Evolutionary conservation across 2,797 vertebrate genomes (phyloP).

Genomic region (Acanthurus leucopareius): DNA sequence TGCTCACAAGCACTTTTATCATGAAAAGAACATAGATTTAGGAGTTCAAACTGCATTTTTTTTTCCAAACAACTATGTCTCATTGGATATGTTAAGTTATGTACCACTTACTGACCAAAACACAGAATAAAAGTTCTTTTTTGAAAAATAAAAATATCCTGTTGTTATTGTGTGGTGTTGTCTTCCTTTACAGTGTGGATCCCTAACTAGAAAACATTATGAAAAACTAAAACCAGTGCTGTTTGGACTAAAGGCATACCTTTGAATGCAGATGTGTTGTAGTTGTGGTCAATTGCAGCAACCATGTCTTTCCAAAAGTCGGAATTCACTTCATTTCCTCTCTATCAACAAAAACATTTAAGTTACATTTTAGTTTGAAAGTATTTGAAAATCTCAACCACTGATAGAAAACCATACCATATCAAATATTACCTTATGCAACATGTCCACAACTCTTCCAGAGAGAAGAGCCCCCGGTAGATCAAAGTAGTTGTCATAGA

Average conservation of each 20-base stretch:
- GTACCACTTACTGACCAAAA: conserved; percentile 79
- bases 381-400: neutral
- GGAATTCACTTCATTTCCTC: conserved; percentile 89
- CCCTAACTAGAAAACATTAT: conserved; percentile 7
- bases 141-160: conserved; percentile 66
- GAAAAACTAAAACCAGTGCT: neutral
- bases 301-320: conserved; percentile 97
- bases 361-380: conserved; percentile 4
- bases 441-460: conserved; percentile 92
- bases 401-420: neutral
- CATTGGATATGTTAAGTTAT: conserved; percentile 76
- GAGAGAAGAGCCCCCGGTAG: conserved; percentile 94
- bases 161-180: conserved; percentile 35
- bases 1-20: conserved; percentile 71
- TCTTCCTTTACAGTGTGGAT: neutral
- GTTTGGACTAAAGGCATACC: conserved; percentile 83
- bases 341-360: conserved; percentile 79
- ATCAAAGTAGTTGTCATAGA: conserved; percentile 98
- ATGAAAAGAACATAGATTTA: conserved; percentile 58
- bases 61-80: conserved; percentile 69
- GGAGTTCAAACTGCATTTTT: conserved; percentile 66
- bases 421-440: conserved; percentile 88
- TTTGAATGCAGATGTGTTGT: conserved; percentile 97
- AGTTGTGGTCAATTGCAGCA: conserved; percentile 95
- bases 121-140: conserved; percentile 81